Conservation (phyloP, 2,888 invertebrate species). For the Brachyptera risi region DNA sequence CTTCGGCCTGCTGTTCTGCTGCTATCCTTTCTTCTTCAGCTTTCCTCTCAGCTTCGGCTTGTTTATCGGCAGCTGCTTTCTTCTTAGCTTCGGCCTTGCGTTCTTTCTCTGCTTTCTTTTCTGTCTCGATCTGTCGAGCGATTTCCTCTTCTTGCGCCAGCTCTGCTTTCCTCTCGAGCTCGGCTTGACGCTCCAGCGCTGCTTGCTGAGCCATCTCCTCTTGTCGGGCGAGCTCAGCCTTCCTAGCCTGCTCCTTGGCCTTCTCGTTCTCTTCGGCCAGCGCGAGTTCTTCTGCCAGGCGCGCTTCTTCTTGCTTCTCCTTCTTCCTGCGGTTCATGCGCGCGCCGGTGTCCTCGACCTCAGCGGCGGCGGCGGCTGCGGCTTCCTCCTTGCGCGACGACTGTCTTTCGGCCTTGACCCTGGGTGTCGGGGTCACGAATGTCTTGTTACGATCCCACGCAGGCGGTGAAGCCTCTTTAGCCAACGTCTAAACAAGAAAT, state of each 20-base stretch:
- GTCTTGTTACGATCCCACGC: slow-evolving; percentile 5
- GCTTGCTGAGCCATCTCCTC: slow-evolving; percentile 35
- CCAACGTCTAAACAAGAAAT: not conserved
- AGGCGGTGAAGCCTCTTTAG: not conserved
- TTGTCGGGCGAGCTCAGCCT: slow-evolving; percentile 41
- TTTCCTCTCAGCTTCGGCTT: slow-evolving; percentile 48
- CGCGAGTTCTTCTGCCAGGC: slow-evolving; percentile 7
- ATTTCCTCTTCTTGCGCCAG: slow-evolving; percentile 58
- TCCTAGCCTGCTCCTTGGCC: slow-evolving; percentile 33
- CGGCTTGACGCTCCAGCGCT: slow-evolving; percentile 34
- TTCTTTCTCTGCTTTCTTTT: slow-evolving; percentile 56
- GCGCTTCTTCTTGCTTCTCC: slow-evolving; percentile 29
- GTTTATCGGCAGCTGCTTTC: slow-evolving; percentile 64
- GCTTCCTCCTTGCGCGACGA: slow-evolving; percentile 26
- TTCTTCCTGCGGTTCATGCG: slow-evolving; percentile 29
- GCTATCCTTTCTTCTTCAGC: slow-evolving; percentile 67
- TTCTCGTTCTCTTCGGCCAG: slow-evolving; percentile 30
- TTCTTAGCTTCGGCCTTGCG: slow-evolving; percentile 59
- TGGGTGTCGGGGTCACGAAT: not conserved
- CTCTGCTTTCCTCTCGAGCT: slow-evolving; percentile 38
- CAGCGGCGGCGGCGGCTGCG: slow-evolving; percentile 17
- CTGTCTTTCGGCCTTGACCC: slow-evolving; percentile 21
- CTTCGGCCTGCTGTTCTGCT: slow-evolving; percentile 35
- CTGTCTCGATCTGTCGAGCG: slow-evolving; percentile 38
- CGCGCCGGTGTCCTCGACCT: slow-evolving; percentile 24